Conservation (phyloP, 2,888 invertebrate species). For the Chromoteleia sp. region DNA sequence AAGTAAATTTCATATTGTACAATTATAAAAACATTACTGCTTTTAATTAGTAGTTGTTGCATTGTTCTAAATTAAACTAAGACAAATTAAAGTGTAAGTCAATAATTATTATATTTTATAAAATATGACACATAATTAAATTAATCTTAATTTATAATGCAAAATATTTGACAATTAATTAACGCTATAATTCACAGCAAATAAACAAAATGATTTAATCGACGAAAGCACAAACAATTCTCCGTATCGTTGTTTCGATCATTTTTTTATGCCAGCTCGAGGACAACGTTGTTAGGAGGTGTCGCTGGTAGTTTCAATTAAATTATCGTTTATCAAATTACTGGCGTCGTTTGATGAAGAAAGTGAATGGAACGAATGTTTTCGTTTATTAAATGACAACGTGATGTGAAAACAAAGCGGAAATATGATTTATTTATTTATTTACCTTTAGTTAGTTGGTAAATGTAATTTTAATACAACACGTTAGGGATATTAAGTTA, state of each 20-base stretch:
- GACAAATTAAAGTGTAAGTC: too few species aligned
- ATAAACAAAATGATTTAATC: constrained; percentile 12
- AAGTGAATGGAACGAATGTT: constrained; percentile 44
- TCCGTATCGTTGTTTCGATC: constrained; percentile 24
- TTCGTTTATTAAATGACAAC: constrained; percentile 43
- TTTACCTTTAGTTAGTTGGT: constrained; percentile 40
- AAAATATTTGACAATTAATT: neutral
- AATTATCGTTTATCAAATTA: constrained; percentile 54
- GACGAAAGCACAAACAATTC: neutral
- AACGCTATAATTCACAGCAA: neutral
- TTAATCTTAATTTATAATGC: too few species aligned
- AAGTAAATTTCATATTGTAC: too few species aligned
- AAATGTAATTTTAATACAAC: constrained; percentile 51
- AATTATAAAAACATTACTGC: too few species aligned
- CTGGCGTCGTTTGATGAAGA: constrained; percentile 51
- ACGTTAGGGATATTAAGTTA: constrained; percentile 46
- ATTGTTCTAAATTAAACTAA: too few species aligned
- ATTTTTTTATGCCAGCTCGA: constrained; percentile 30
- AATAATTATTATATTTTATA: too few species aligned
- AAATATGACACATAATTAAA: too few species aligned
- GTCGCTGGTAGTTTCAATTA: constrained; percentile 45
- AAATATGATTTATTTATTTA: constrained; percentile 56
- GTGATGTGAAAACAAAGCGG: constrained; percentile 47
- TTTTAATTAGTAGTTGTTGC: too few species aligned
- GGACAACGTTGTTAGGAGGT: constrained; percentile 39